Evolutionary conservation across 2,888 invertebrate species (phyloP).

Genomic region (Chloroclystis v-ata): DNA sequence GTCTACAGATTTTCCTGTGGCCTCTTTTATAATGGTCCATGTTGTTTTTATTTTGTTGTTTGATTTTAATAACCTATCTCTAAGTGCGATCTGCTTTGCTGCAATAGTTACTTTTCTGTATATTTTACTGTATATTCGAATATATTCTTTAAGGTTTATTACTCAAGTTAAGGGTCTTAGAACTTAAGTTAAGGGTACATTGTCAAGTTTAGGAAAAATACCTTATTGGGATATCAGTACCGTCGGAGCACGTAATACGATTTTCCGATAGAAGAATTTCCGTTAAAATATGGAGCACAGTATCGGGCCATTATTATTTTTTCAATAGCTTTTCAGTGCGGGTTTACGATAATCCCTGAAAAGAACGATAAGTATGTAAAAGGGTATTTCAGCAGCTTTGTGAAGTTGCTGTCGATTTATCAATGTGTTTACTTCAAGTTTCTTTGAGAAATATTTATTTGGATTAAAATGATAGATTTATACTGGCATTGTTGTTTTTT

Average conservation of each 20-base stretch:
- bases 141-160: too few relatives aligned
- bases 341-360: neutral
- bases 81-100: too few relatives aligned
- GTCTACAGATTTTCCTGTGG: too few relatives aligned
- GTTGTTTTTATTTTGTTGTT: too few relatives aligned
- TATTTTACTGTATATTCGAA: too few relatives aligned
- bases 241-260: neutral
- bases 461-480: too few relatives aligned
- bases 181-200: neutral
- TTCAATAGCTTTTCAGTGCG: constrained; percentile 2
- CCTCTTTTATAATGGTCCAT: too few relatives aligned
- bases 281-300: neutral
- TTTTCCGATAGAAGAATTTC: neutral
- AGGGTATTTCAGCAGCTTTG: neutral
- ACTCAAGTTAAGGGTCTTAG: neutral
- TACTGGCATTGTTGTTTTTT: too few relatives aligned
- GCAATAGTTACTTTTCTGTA: too few relatives aligned
- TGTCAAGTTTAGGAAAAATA: neutral
- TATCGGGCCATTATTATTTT: constrained; percentile 3
- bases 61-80: too few relatives aligned
- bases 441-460: too few relatives aligned
- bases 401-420: neutral
- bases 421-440: too few relatives aligned
- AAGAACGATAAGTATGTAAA: neutral
- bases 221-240: neutral